Conservation (phyloP, 2,888 invertebrate species). For the Luperina testacea region DNA sequence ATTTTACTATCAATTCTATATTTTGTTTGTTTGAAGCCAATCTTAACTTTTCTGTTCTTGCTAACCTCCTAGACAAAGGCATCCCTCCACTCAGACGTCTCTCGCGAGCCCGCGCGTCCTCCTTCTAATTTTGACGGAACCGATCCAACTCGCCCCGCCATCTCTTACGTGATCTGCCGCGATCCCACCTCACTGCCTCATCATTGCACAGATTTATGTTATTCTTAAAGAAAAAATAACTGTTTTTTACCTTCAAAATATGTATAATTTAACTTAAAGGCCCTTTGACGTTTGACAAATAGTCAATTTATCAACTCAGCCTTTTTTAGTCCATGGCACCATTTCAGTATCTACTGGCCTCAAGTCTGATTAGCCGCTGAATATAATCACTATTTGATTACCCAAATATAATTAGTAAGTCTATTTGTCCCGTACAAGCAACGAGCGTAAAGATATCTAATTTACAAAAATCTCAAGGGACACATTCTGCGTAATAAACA, state of each 20-base stretch:
- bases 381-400: conserved; percentile 12
- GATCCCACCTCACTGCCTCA: too few relatives aligned
- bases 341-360: not conserved
- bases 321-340: not conserved
- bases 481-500: conserved; percentile 44
- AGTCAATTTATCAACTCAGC: not conserved
- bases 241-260: not conserved
- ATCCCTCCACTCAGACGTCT: not conserved
- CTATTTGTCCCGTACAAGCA: not conserved
- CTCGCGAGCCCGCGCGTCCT: not conserved
- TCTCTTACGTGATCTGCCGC: too few relatives aligned
- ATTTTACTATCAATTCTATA: not conserved
- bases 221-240: not conserved
- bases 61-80: not conserved
- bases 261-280: not conserved
- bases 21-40: not conserved
- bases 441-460: conserved; percentile 40
- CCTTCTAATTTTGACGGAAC: not conserved
- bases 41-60: not conserved
- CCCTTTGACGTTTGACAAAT: not conserved
- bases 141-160: not conserved
- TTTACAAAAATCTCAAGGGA: conserved; percentile 48
- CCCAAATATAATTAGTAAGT: conserved; percentile 26
- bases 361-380: not conserved
- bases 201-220: not conserved